Percentiles rank a stretch among this genome's conserved stretches.
Evolutionary conservation across 1,140 invertebrate genomes (phyloP).

Genomic region (Brachionus angularis): DNA sequence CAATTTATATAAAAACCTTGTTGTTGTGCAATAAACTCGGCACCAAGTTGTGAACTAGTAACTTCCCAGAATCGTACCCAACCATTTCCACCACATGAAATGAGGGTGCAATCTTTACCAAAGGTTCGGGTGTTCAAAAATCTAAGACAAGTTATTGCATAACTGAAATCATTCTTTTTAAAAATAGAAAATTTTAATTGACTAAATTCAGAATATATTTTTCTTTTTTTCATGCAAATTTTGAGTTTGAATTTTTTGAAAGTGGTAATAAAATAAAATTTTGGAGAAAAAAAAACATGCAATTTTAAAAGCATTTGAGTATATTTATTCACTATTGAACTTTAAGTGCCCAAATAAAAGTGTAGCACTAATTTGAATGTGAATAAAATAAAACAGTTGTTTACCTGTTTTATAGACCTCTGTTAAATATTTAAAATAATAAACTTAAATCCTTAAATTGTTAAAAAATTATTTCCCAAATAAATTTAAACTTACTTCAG

Average conservation of each 20-base stretch:
- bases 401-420: conserved; percentile 42
- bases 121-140: conserved; percentile 52
- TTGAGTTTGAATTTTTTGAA: no score
- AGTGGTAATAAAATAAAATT: no score
- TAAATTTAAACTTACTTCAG: no score
- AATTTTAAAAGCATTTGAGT: no score
- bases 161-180: conserved; percentile 50
- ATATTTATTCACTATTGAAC: no score
- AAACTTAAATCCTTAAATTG: not conserved
- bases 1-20: conserved; percentile 48
- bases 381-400: no score
- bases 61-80: conserved; percentile 57
- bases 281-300: no score
- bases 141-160: conserved; percentile 50
- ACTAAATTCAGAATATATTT: no score
- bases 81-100: conserved; percentile 57
- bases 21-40: conserved; percentile 55
- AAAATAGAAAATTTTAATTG: not conserved
- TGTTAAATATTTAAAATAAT: not conserved
- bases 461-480: no score
- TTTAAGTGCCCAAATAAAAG: no score
- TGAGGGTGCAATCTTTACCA: conserved; percentile 52
- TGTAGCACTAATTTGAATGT: no score
- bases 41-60: conserved; percentile 47
- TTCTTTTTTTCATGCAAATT: no score